phyloP scores from a whole-genome alignment of 2,888 invertebrate genomes.

The Eumacrocentrus americanus region DNA sequence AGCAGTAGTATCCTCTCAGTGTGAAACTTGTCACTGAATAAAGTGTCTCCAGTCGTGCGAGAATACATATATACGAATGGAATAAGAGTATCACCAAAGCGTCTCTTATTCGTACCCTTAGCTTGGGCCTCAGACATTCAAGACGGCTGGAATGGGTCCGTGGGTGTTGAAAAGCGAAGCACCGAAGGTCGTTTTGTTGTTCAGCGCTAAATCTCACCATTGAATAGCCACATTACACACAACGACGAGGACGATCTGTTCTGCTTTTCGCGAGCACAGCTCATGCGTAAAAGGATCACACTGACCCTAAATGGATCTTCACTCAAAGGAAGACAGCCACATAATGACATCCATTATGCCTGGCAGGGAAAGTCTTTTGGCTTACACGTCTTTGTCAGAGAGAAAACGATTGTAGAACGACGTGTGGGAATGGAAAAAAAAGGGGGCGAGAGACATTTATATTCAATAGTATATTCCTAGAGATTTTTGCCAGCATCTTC shows the following conservation, averaged over 20 bases:
- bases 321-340: constrained; percentile 3
- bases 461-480: constrained; percentile 1
- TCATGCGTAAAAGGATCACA: background rate
- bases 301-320: constrained; percentile 1
- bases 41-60: constrained; percentile 37
- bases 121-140: constrained; percentile 41
- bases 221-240: constrained; percentile 21
- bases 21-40: constrained; percentile 45
- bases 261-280: constrained; percentile 2
- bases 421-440: background rate
- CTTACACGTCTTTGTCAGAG: constrained; percentile 4
- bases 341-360: constrained; percentile 14
- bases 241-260: constrained; percentile 7
- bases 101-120: constrained; percentile 23
- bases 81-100: constrained; percentile 23
- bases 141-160: constrained; percentile 40
- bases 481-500: background rate
- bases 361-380: constrained; percentile 6
- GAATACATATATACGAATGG: constrained; percentile 14
- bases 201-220: constrained; percentile 33
- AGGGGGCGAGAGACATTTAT: background rate
- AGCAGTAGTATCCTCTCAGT: constrained; percentile 26
- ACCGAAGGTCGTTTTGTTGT: constrained; percentile 37
- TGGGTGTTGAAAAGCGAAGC: constrained; percentile 44
- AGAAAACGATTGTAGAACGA: background rate